Evolutionary conservation across 2,888 invertebrate genomes (phyloP).

Genomic region (Asteroscopus sphinx): DNA sequence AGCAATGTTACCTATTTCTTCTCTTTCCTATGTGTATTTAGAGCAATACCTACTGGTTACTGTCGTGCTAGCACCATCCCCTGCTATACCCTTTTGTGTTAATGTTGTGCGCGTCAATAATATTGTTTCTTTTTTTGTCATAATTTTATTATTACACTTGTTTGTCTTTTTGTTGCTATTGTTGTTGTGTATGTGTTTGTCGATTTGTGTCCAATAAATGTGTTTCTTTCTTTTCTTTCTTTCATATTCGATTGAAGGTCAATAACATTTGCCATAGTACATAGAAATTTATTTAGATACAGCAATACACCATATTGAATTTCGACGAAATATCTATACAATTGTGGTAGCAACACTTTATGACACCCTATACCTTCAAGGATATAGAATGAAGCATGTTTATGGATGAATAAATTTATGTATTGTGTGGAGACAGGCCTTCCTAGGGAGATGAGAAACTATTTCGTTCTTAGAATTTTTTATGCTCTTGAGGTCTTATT

Average conservation of each 20-base stretch:
- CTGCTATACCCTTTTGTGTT: no score
- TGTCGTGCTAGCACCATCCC: no score
- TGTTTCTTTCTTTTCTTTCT: no score
- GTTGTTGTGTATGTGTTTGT: no score
- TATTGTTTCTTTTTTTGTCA: no score
- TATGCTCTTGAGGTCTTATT: slow-evolving; percentile 20
- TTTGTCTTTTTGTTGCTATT: no score
- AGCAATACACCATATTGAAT: slow-evolving; percentile 52
- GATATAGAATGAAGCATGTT: slow-evolving; percentile 50
- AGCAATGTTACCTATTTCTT: no score
- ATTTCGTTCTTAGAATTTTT: slow-evolving; percentile 38
- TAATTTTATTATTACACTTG: no score
- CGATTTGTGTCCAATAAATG: no score
- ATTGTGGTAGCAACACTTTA: slow-evolving; percentile 53
- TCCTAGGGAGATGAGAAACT: slow-evolving; percentile 52
- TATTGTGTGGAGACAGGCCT: slow-evolving; percentile 41
- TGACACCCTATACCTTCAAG: slow-evolving; percentile 47
- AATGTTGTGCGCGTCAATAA: no score
- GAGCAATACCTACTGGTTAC: no score
- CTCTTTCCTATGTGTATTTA: no score
- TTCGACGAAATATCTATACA: slow-evolving; percentile 45
- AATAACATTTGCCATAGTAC: slow-evolving; percentile 39
- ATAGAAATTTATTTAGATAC: slow-evolving; percentile 41
- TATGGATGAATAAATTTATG: slow-evolving; percentile 54
- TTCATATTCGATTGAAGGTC: slow-evolving; percentile 5